phyloP scores from a whole-genome alignment of 2,888 invertebrate genomes.

The Drosophila pseudotalamancana region DNA sequence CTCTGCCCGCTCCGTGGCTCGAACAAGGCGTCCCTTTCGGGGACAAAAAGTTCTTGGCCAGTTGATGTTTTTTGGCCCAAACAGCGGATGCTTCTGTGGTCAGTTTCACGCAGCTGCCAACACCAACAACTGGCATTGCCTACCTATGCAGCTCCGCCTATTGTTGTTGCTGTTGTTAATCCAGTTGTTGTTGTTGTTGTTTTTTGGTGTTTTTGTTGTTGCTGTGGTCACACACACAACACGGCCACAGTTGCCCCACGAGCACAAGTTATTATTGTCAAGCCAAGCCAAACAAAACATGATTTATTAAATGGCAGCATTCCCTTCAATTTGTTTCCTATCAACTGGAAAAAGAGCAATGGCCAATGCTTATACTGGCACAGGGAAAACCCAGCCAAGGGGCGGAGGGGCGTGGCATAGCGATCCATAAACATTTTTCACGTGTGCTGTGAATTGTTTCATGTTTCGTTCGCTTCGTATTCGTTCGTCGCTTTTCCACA shows the following conservation, averaged over 20 bases:
- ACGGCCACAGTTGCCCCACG: slow-evolving; percentile 71
- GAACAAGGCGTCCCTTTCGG: slow-evolving; percentile 36
- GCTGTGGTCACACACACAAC: slow-evolving; percentile 57
- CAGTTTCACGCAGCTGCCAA: slow-evolving; percentile 76
- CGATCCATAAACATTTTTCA: slow-evolving; percentile 51
- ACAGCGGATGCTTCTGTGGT: slow-evolving; percentile 72
- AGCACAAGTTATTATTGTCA: slow-evolving; percentile 79
- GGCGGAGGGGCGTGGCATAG: background rate
- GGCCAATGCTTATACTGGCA: slow-evolving; percentile 35
- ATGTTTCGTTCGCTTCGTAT: slow-evolving; percentile 27
- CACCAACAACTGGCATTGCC: slow-evolving; percentile 54
- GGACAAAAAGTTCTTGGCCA: slow-evolving; percentile 69
- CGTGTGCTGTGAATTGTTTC: slow-evolving; percentile 59
- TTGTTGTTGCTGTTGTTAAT: slow-evolving; percentile 7
- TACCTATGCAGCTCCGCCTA: slow-evolving; percentile 55
- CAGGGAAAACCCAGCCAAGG: background rate
- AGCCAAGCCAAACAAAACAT: slow-evolving; percentile 78
- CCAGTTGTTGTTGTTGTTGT: slow-evolving; percentile 19
- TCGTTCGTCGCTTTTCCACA: slow-evolving; percentile 15
- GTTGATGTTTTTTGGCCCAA: slow-evolving; percentile 60
- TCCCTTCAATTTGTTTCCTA: slow-evolving; percentile 80
- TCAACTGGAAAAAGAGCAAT: slow-evolving; percentile 76
- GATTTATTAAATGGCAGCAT: slow-evolving; percentile 78
- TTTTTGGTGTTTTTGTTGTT: slow-evolving; percentile 9
- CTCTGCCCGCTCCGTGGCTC: background rate